Percentiles rank a stretch among this genome's conserved stretches.
phyloP scores from a whole-genome alignment of 2,797 vertebrate species.

The Catamblyrhynchus diadema region DNA sequence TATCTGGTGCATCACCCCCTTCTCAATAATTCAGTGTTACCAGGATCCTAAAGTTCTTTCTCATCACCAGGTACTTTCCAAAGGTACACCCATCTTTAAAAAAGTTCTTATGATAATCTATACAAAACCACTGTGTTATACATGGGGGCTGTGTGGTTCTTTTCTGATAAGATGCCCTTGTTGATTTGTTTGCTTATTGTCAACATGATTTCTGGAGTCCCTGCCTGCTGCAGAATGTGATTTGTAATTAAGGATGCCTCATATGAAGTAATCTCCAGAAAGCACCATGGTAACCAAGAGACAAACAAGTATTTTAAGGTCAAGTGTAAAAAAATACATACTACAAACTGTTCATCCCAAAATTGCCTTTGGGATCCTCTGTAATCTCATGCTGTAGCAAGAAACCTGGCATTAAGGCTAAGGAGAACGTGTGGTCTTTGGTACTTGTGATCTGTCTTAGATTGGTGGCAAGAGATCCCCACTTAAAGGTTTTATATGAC shows the following conservation, averaged over 20 bases:
- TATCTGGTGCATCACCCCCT: background rate
- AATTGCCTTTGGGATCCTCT: background rate
- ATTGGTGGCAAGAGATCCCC: background rate
- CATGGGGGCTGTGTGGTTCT: background rate
- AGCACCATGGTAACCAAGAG: background rate
- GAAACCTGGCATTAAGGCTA: background rate
- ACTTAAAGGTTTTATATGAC: background rate
- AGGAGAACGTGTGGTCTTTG: background rate
- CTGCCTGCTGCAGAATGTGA: background rate
- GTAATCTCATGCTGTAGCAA: background rate
- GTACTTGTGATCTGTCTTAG: background rate
- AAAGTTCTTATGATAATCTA: background rate
- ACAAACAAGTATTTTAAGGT: background rate
- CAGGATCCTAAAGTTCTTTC: background rate
- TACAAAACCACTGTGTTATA: background rate
- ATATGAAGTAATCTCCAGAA: background rate
- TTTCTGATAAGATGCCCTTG: background rate
- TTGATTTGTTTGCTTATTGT: background rate
- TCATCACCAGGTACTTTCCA: background rate
- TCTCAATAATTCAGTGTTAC: background rate
- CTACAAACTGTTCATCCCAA: background rate
- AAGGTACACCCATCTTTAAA: background rate
- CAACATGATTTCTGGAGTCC: background rate
- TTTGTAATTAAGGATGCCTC: constrained; percentile 1
- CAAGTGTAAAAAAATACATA: background rate